A percentile compares a stretch with the other conserved stretches of the same genome.
Conservation (phyloP, 35 echinoderm and acorn worm species). For the Ophioderma brevispina region DNA sequence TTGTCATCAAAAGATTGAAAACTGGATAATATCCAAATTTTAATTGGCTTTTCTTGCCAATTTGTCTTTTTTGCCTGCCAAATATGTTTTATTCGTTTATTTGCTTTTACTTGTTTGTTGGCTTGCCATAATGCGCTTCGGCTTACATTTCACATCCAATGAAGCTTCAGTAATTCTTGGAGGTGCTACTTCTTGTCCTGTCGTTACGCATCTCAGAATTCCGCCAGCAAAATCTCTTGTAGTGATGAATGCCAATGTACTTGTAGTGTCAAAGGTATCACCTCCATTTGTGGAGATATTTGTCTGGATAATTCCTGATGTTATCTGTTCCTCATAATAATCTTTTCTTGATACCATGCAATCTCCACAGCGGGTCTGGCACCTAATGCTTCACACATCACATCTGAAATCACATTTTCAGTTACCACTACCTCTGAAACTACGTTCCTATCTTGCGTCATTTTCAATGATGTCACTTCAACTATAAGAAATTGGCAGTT, state of each 20-base stretch:
- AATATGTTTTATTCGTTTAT: too few species aligned
- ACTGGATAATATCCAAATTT: too few species aligned
- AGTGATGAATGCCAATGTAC: neutral
- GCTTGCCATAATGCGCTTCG: too few species aligned
- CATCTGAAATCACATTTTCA: neutral
- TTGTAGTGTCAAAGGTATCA: neutral
- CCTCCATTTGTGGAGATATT: neutral
- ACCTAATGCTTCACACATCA: neutral
- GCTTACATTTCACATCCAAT: neutral
- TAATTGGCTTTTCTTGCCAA: too few species aligned
- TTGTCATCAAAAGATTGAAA: too few species aligned
- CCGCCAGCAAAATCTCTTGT: neutral
- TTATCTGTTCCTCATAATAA: neutral
- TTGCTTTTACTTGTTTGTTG: too few species aligned
- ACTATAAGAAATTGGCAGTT: too few species aligned
- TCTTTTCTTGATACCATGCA: neutral
- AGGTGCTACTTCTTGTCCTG: neutral
- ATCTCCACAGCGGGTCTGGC: neutral
- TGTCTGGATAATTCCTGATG: neutral
- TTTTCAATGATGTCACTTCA: too few species aligned
- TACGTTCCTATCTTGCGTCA: neutral
- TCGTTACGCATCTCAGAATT: neutral
- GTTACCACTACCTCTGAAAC: neutral
- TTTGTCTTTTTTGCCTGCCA: too few species aligned
- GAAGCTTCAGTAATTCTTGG: neutral